These are phyloP conservation scores for Betta splendens DNA, from an alignment of 2,797 vertebrate genomes.

Conservation along the genomic window DNA sequence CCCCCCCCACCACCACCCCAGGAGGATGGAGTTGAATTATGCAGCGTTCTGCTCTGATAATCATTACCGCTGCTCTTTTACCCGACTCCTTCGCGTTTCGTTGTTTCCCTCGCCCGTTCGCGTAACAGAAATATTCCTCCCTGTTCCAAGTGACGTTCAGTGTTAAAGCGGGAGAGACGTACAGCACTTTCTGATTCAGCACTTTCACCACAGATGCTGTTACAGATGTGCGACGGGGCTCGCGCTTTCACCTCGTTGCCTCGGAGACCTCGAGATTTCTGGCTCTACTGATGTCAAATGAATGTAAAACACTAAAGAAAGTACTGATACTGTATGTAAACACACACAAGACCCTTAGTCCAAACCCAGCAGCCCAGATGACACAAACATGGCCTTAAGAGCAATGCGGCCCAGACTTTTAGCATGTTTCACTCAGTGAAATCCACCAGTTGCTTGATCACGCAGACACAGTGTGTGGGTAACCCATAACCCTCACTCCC, in stretches of 20 bases:
- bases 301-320: too few relatives aligned
- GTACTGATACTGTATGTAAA: not conserved
- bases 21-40: slow-evolving; percentile 66
- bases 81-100: slow-evolving; percentile 12
- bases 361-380: slow-evolving; percentile 7
- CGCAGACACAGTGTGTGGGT: slow-evolving; percentile 11
- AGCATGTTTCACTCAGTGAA: slow-evolving; percentile 19
- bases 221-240: too few relatives aligned
- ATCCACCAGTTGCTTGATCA: slow-evolving; percentile 16
- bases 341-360: slow-evolving; percentile 17
- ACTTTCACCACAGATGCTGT: too few relatives aligned
- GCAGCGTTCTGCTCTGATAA: slow-evolving; percentile 64
- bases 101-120: not conserved
- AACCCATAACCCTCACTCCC: slow-evolving; percentile 12
- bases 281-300: too few relatives aligned
- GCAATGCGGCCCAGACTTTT: slow-evolving; percentile 47
- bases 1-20: too few relatives aligned
- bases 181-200: too few relatives aligned
- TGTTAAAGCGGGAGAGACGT: too few relatives aligned
- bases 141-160: too few relatives aligned
- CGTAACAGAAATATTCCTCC: too few relatives aligned
- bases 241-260: too few relatives aligned
- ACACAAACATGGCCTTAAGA: slow-evolving; percentile 43
- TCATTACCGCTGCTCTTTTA: slow-evolving; percentile 43
- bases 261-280: too few relatives aligned